Evolutionary conservation across 2,797 vertebrate genomes (phyloP).

Genomic region (Pogonophryne albipinna): DNA sequence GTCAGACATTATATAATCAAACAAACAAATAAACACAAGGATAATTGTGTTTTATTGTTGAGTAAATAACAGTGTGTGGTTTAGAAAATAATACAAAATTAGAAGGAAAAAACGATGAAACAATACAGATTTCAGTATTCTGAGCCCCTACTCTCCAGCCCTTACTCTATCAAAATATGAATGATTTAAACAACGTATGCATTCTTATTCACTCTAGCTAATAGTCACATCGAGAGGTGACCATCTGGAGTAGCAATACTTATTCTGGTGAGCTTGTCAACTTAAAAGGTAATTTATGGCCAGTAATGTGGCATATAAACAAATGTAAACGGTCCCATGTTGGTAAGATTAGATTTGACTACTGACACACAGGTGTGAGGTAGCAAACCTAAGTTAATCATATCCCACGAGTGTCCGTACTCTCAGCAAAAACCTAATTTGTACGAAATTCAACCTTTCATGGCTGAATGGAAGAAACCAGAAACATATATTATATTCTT

Average conservation of each 20-base stretch:
- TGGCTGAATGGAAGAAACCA: neutral
- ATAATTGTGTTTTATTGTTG: no score
- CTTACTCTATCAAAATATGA: no score
- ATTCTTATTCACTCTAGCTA: neutral
- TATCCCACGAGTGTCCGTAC: neutral
- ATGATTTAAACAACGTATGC: neutral
- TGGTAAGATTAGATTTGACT: conserved; percentile 16
- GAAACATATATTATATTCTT: neutral
- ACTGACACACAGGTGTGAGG: conserved; percentile 4
- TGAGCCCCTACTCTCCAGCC: no score
- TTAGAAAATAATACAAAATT: no score
- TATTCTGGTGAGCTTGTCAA: neutral
- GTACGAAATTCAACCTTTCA: neutral
- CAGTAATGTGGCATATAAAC: conserved; percentile 11
- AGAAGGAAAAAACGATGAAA: no score
- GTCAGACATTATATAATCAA: no score
- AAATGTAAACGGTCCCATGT: conserved; percentile 17
- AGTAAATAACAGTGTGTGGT: no score
- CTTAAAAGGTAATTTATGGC: neutral
- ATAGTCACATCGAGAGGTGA: neutral
- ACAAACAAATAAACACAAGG: no score
- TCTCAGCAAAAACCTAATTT: neutral
- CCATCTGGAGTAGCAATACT: conserved; percentile 3
- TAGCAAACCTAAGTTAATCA: neutral
- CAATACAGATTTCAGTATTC: no score